Evolutionary conservation across 2,797 vertebrate species (phyloP), one percentile per base, ranked within the genome.

Genomic region (Rachycentron canadum): DNA sequence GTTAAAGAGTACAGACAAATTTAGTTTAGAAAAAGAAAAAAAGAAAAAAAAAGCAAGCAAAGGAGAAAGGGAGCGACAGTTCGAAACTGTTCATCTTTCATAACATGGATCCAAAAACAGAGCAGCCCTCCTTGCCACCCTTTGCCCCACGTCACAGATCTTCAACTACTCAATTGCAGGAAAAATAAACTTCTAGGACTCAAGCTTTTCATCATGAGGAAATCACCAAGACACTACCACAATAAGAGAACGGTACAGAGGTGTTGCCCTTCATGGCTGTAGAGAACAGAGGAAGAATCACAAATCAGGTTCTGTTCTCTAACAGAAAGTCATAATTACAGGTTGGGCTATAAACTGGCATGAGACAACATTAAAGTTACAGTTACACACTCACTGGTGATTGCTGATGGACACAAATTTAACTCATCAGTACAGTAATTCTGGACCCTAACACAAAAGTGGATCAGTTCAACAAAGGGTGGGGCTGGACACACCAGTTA

Each of bases 1-100:
- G 67, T 81, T 85, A 82, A 69, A 83, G 30, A 79, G 60, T 65
- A 75, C 58, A 78, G 63, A 79, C 79, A 86, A 78, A 86, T 85
- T 76, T 80, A 84, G 80, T 70, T 61, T n/a, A 36, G n/a, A 36
- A 68, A 76, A 73, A 32, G 61, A 67, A 65, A 65, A 17, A 30
- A 59, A 76, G 63, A 63, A 38, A 36, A 38, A 67, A 38, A 32
- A 38, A 67, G 61, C 34, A 40, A 74, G 60, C 38, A 81, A 81
- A 66, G 40, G 50, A 78, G 73, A 76, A 40, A 76, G 28, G 45
- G 50, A 78, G 74, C 23, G 13, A 82, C 67, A 79, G 73, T 86
- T 86, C 7, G n/a, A 74, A 64, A 62, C 63, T 17, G 40, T 76
- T 81, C 78, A 87, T 84, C 85, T 91, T 94, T 90, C 71, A 89